phyloP scores from a whole-genome alignment of 2,888 invertebrate species.

The Hetaerina titia region DNA sequence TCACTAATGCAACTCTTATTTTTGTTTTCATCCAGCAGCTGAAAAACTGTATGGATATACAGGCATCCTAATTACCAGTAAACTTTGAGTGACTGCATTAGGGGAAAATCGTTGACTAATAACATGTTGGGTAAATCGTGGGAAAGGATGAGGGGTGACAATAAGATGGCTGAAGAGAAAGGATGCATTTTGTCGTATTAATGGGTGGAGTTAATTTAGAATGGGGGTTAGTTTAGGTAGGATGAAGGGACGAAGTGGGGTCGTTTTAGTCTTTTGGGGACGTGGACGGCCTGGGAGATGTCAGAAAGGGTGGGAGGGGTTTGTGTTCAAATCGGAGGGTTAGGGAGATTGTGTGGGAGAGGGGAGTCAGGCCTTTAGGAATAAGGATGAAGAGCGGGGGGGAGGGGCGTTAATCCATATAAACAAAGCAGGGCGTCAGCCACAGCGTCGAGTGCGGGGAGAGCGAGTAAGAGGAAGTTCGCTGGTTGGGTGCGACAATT shows the following conservation, averaged over 20 bases:
- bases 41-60: no score
- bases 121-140: no score
- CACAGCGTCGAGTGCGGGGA: neutral
- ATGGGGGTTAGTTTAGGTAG: neutral
- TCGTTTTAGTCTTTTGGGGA: neutral
- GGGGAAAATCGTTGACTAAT: no score
- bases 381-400: neutral
- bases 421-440: slow-evolving; percentile 2
- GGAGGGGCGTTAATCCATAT: neutral
- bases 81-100: no score
- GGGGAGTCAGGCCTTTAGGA: neutral
- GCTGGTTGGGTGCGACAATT: neutral
- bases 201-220: neutral
- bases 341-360: neutral
- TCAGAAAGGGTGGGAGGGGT: neutral
- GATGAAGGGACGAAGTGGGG: neutral
- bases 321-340: neutral
- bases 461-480: neutral
- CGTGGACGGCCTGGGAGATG: neutral
- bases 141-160: neutral
- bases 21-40: no score
- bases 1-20: no score
- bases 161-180: no score
- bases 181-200: neutral
- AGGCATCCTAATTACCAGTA: no score